Evolutionary conservation across 2,888 invertebrate genomes (phyloP), one percentile per base, ranked within the genome.

Genomic region (Drosophila algonquin): DNA sequence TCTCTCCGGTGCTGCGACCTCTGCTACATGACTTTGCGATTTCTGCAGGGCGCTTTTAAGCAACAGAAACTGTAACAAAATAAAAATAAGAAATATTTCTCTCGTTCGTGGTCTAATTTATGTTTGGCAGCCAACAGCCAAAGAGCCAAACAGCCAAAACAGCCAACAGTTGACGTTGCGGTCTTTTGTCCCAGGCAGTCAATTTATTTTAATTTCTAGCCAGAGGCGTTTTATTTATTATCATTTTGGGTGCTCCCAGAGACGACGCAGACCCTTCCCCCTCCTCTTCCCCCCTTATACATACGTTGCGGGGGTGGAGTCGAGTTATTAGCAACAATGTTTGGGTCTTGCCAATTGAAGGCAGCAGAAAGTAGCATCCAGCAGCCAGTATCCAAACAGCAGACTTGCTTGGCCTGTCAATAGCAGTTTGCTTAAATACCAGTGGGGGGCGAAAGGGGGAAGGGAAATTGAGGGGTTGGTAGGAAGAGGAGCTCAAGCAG

Each of bases 151-250:
- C 58, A 64, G 73, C 40, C 40, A 40, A 40, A 40, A 40, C 40
- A 40, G 40, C 64, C 64, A 68, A 30, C 73, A 75, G 70, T 75
- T 70, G 60, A 70, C 70, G 64, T 72, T 73, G 87, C 68, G 86
- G 76, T 62, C 73, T 63, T 67, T 71, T 64, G 72, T 73, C 78
- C 79, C 80, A 78, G 79, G 73, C 79, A 85, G 79, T 87, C 89
- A 89, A 89, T 88, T 85, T 84, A 83, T 87, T 87, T 89, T 85
- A 89, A 89, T 89, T 87, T 89, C 78, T 80, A 75, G 78, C 89
- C 78, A 70, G 63, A 73, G 84, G 89, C 89, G 67, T 77, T 86
- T 87, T 88, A 89, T 88, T 88, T 89, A 87, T 88, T 80, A 82
- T 86, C 80, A 80, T 86, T 81, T 79, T 86, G 76, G 56, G 40